Conservation (phyloP, 2,888 invertebrate genomes). For the Stegana nigrithorax region DNA sequence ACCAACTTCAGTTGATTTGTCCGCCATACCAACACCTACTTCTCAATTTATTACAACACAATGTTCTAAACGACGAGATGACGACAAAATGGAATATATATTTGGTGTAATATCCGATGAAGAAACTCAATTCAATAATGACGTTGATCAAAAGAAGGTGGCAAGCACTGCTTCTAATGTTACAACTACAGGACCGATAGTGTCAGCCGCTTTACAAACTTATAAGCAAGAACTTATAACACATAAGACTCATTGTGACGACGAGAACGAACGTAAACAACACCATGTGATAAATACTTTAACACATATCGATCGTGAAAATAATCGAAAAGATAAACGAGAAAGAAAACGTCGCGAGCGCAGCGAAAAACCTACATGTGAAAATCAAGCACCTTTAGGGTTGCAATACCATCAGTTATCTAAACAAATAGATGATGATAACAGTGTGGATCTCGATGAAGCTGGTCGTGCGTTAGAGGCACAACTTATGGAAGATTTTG, state of each 20-base stretch:
- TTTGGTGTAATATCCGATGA: conserved; percentile 89
- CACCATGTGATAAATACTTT: conserved; percentile 38
- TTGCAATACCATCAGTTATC: conserved; percentile 41
- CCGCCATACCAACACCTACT: background rate
- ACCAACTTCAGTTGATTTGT: conserved; percentile 1
- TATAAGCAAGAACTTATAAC: conserved; percentile 66
- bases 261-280: conserved; percentile 53
- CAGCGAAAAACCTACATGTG: conserved; percentile 68
- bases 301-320: conserved; percentile 60
- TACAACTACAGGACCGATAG: conserved; percentile 58
- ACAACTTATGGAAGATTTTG: conserved; percentile 78
- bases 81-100: conserved; percentile 90
- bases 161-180: conserved; percentile 26
- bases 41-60: conserved; percentile 6
- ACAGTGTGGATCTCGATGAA: conserved; percentile 84
- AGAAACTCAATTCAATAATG: conserved; percentile 61
- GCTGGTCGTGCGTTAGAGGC: conserved; percentile 86
- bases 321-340: conserved; percentile 70
- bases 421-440: conserved; percentile 72
- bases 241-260: conserved; percentile 52
- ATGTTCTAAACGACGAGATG: conserved; percentile 73
- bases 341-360: conserved; percentile 76
- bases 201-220: conserved; percentile 66
- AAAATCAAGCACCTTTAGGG: conserved; percentile 53
- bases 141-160: conserved; percentile 44